Conservation (phyloP, 2,888 invertebrate genomes). For the Biston stratarius region DNA sequence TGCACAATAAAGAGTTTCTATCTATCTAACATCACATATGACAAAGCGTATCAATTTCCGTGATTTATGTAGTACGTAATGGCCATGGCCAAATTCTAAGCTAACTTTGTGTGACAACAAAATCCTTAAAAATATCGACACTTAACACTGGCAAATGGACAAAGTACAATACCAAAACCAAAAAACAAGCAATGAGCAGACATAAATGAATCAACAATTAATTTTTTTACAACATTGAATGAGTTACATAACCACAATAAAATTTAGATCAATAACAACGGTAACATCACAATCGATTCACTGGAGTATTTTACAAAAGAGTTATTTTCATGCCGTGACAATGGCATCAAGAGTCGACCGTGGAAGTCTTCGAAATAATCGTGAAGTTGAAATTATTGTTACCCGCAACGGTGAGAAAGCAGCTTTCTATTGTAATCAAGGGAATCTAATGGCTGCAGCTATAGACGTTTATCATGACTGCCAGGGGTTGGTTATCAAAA, state of each 20-base stretch:
- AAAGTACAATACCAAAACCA: too few species aligned
- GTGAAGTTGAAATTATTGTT: slow-evolving; percentile 66
- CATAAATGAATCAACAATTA: too few species aligned
- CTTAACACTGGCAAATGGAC: too few species aligned
- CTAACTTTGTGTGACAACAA: too few species aligned
- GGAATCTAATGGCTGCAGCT: slow-evolving; percentile 66
- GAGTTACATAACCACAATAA: slow-evolving; percentile 31
- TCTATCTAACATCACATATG: too few species aligned
- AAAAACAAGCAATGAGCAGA: too few species aligned
- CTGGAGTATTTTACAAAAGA: slow-evolving; percentile 32
- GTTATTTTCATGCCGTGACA: slow-evolving; percentile 51
- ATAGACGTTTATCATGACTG: slow-evolving; percentile 17
- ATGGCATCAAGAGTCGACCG: slow-evolving; percentile 50
- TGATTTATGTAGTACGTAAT: too few species aligned
- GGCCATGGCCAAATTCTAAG: too few species aligned
- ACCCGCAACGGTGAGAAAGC: slow-evolving; percentile 69
- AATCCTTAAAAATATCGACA: too few species aligned
- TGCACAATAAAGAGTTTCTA: too few species aligned
- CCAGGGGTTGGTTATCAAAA: slow-evolving; percentile 25
- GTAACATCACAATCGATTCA: slow-evolving; percentile 32
- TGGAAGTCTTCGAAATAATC: slow-evolving; percentile 63
- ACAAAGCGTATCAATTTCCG: too few species aligned
- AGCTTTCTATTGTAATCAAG: slow-evolving; percentile 75
- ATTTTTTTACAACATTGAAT: slow-evolving; percentile 8
- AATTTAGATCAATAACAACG: slow-evolving; percentile 32